phyloP scores from a whole-genome alignment of 2,888 invertebrate species.

The Theretra japonica region DNA sequence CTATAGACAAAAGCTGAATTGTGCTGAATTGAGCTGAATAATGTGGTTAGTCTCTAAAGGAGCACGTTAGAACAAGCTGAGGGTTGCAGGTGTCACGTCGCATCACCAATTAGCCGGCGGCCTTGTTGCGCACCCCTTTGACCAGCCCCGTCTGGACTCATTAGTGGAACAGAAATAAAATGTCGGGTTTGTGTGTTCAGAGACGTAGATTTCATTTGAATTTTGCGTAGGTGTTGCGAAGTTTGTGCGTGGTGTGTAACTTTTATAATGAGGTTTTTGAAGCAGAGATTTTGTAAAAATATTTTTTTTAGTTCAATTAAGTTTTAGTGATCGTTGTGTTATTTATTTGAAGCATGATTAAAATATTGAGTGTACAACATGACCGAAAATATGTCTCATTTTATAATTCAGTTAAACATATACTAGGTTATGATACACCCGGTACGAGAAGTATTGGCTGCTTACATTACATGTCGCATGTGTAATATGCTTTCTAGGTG shows the following conservation, averaged over 20 bases:
- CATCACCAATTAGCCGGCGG: constrained; percentile 44
- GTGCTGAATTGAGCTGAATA: too few relatives aligned
- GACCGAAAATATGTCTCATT: too few relatives aligned
- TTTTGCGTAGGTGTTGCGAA: constrained; percentile 8
- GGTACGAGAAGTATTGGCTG: background rate
- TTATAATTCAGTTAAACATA: background rate
- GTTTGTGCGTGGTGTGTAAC: background rate
- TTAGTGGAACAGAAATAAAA: constrained; percentile 43
- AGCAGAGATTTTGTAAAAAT: background rate
- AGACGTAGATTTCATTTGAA: background rate
- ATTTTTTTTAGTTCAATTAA: background rate
- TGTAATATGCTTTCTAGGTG: background rate
- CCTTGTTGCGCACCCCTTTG: constrained; percentile 19
- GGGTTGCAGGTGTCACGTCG: constrained; percentile 44
- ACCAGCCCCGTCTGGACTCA: constrained; percentile 34
- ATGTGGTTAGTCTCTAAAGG: too few relatives aligned
- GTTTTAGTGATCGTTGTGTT: too few relatives aligned
- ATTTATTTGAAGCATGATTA: too few relatives aligned
- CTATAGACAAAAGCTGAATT: too few relatives aligned
- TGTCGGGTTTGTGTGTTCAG: background rate
- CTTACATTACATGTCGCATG: background rate
- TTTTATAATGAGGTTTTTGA: background rate
- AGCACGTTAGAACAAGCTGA: constrained; percentile 22
- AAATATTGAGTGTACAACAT: too few relatives aligned
- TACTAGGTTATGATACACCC: background rate